A percentile compares a stretch with the other conserved stretches of the same genome.
These are phyloP conservation scores for Paradisaea rubra DNA, from an alignment of 2,113 vertebrate species.

Conservation along the genomic window DNA sequence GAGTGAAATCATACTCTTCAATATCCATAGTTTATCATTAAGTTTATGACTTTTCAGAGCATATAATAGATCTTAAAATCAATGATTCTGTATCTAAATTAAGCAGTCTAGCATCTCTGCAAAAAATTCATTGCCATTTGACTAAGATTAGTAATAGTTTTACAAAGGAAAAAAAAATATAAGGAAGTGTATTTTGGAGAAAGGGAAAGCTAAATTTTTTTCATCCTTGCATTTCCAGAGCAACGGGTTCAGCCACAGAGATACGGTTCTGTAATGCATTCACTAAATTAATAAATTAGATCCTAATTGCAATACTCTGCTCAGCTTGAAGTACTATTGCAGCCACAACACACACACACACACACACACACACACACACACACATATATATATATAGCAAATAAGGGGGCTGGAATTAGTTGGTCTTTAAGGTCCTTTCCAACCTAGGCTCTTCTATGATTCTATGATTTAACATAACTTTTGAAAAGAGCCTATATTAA, in stretches of 20 bases:
- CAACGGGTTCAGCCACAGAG: background rate
- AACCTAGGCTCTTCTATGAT: background rate
- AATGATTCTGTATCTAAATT: background rate
- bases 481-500: background rate
- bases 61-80: background rate
- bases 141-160: background rate
- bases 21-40: background rate
- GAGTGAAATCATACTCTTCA: background rate
- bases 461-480: background rate
- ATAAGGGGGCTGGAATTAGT: accelerated
- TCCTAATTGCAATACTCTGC: background rate
- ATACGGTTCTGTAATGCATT: accelerated
- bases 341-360: background rate
- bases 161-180: background rate
- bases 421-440: background rate
- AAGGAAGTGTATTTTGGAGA: background rate
- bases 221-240: background rate
- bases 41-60: background rate
- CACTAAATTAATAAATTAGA: background rate
- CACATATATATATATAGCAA: background rate
- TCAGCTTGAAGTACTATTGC: background rate
- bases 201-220: background rate
- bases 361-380: background rate
- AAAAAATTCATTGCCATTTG: background rate
- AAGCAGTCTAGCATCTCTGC: background rate